A percentile compares a stretch with the other conserved stretches of the same genome.
Evolutionary conservation across 2,888 invertebrate genomes (phyloP).

Genomic region (Branchipolynoe longqiensis): DNA sequence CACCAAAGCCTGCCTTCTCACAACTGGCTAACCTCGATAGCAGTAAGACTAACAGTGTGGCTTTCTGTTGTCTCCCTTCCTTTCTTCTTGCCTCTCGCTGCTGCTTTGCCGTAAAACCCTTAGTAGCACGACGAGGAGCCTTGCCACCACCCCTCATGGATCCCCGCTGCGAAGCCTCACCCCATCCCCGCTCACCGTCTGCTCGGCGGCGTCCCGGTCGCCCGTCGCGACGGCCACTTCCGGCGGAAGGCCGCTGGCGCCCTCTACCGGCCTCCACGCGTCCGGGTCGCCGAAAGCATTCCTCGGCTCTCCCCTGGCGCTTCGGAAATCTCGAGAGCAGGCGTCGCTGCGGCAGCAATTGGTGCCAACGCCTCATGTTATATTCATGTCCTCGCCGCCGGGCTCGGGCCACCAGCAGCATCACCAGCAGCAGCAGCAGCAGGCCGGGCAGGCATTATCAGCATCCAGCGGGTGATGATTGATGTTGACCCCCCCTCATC

Average conservation of each 20-base stretch:
- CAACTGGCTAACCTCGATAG: no score
- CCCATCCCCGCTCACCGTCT: slow-evolving; percentile 25
- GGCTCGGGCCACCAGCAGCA: not conserved
- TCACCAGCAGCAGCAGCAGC: not conserved
- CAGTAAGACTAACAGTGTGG: slow-evolving; percentile 45
- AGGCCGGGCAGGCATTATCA: not conserved
- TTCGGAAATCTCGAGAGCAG: slow-evolving; percentile 30
- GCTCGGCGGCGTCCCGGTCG: slow-evolving; percentile 22
- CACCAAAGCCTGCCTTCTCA: no score
- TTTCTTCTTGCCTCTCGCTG: not conserved
- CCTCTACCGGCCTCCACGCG: not conserved
- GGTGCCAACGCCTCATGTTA: slow-evolving; percentile 42
- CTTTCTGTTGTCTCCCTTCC: not conserved
- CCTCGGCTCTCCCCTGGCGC: not conserved
- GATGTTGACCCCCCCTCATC: not conserved
- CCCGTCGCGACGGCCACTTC: not conserved
- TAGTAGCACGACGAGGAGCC: slow-evolving; percentile 13
- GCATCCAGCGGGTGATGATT: slow-evolving; percentile 11
- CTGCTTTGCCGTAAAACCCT: no score
- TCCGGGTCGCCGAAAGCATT: not conserved
- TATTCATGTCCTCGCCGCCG: slow-evolving; percentile 18
- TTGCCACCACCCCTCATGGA: slow-evolving; percentile 28
- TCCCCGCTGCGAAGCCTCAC: slow-evolving; percentile 7
- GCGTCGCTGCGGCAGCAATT: not conserved
- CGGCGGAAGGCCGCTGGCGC: not conserved